Base-by-base conservation (phyloP, 1,140 invertebrate species). In the Paracyclopina nana region DNA sequence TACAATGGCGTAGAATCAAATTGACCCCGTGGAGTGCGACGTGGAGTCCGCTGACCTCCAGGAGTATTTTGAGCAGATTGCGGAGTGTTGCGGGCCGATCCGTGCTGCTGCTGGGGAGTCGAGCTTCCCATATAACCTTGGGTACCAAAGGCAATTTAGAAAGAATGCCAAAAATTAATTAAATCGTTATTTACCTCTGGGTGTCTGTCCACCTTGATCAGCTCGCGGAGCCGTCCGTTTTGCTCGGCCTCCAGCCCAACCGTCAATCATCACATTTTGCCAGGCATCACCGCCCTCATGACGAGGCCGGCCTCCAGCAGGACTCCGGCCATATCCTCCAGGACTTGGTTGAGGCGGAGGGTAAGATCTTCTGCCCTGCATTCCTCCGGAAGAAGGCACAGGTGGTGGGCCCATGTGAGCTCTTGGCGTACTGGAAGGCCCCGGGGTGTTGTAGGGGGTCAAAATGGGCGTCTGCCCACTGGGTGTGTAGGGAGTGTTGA, bases 401-500 rank as follows among this genome's bases (percentile, higher is more conserved):
- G 46, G 28, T 14, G 31, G 42, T 51, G 29, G 46, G 14, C 14
- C 46, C 57, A 38, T 56, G 55, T 66, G 51, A 52, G 68, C 5
- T 64, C 34, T 1, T 6, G 58, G 58, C 1, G 57, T 58, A 11
- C 44, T 54, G 12, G 54, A 58, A 4, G 57, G 54, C 4, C 57
- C 57, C n/a, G 57, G 57, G 2, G 57, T 60, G 25, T 58, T 76
- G 60, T 83, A 86, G 0, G 83, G 82, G 0, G 84, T 87, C 77
- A 88, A 82, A 64, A 81, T 86, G 0, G 84, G 84, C 0, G 83
- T 87, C 61, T 86, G 82, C 0, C 82, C 82, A 46, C 81, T 84
- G 0, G 84, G 84, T 12, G 83, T 86, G 58, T 87, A 86, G 0
- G 83, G 82, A 50, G 38, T 44, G 18, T 43, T 52, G 8, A 24